phyloP scores from a whole-genome alignment of 2,113 vertebrate genomes.

The Pterophyllum scalare region DNA sequence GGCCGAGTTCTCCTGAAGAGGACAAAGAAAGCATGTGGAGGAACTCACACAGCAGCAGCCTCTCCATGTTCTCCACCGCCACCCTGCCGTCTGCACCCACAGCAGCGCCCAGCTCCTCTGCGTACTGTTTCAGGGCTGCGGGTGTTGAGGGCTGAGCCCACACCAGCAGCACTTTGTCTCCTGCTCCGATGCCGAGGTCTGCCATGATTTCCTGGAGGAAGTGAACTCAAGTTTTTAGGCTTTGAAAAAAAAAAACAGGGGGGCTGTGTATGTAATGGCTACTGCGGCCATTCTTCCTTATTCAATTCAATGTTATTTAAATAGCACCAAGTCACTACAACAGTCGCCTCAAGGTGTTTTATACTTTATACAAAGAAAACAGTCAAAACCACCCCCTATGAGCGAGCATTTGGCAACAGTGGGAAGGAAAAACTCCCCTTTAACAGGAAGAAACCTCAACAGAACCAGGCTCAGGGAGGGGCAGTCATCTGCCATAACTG shows the following conservation, averaged over 20 bases:
- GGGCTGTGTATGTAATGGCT: background rate
- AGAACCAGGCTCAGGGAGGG: no score
- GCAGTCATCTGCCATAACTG: no score
- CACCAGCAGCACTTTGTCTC: conserved; percentile 86
- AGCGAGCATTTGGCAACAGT: no score
- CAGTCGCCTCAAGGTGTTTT: no score
- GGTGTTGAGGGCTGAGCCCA: conserved; percentile 83
- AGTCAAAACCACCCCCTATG: no score
- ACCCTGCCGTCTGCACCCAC: conserved; percentile 82
- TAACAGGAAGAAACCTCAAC: no score
- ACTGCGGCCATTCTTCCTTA: no score
- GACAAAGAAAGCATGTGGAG: background rate
- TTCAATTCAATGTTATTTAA: no score
- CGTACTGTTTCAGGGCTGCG: conserved; percentile 80
- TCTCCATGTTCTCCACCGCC: conserved; percentile 87
- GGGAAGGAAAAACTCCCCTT: no score
- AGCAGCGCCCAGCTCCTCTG: conserved; percentile 71
- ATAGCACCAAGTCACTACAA: no score
- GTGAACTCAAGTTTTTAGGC: background rate
- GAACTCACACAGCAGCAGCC: conserved; percentile 86
- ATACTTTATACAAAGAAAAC: no score
- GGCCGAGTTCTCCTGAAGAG: background rate
- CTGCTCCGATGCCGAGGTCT: conserved; percentile 79
- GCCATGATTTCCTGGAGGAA: conserved; percentile 78
- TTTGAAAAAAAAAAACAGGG: background rate